Percentiles rank a stretch among this genome's conserved stretches.
These are phyloP conservation scores for Dryomyza anilis DNA, from an alignment of 2,888 invertebrate genomes.

Conservation along the genomic window DNA sequence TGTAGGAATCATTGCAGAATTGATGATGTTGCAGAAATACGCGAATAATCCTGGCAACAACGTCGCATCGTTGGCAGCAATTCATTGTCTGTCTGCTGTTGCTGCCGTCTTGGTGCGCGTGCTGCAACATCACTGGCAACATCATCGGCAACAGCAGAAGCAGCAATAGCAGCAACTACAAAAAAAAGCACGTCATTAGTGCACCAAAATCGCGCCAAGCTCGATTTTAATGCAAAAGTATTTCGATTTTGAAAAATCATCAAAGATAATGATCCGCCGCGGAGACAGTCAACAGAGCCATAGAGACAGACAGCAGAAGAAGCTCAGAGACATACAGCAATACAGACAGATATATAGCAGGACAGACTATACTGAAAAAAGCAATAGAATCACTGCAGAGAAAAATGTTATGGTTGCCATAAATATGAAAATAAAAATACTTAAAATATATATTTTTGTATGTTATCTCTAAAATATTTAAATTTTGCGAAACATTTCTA, in stretches of 20 bases:
- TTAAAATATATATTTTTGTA: too few species aligned
- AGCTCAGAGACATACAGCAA: background rate
- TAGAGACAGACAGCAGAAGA: background rate
- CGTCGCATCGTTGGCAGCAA: background rate
- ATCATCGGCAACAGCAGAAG: conserved; percentile 7
- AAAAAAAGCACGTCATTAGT: conserved; percentile 22
- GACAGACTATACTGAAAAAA: background rate
- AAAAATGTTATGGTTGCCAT: too few species aligned
- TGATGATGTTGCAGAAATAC: background rate
- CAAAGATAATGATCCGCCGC: conserved; percentile 22
- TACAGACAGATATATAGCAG: background rate
- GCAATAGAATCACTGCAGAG: background rate
- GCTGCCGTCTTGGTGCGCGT: conserved; percentile 4
- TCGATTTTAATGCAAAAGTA: conserved; percentile 22
- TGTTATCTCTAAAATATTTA: too few species aligned
- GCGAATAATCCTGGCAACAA: background rate
- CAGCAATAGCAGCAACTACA: background rate
- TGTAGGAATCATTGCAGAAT: too few species aligned
- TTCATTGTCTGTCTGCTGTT: background rate
- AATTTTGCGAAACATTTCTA: too few species aligned
- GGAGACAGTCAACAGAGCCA: background rate
- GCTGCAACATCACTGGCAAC: conserved; percentile 1
- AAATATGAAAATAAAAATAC: too few species aligned
- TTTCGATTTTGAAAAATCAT: conserved; percentile 12
- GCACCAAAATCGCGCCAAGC: conserved; percentile 22